Percentiles rank a stretch among this genome's conserved stretches.
Conservation (phyloP, 2,797 vertebrate genomes). For the Crocidura indochinensis region DNA sequence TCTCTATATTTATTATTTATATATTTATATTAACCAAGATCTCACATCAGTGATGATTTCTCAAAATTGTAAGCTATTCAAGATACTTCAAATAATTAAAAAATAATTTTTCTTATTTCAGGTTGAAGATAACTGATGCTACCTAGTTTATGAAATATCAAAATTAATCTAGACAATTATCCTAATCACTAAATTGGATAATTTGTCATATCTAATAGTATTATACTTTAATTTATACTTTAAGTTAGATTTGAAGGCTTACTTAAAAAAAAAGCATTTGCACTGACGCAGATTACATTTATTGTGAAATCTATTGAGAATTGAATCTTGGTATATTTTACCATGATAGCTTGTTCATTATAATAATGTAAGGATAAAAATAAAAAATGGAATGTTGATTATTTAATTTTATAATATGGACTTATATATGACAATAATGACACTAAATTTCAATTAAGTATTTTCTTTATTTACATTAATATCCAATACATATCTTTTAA, state of each 20-base stretch:
- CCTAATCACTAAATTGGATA: constrained; percentile 8
- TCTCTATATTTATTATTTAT: not conserved
- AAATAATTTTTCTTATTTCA: not conserved
- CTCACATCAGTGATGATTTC: not conserved
- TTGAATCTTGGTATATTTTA: not conserved
- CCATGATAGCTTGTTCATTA: not conserved
- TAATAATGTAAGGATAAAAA: not conserved
- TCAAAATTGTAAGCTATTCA: constrained; percentile 8
- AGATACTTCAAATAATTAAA: constrained; percentile 28
- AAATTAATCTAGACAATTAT: not conserved
- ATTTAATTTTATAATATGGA: not conserved
- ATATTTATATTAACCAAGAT: constrained; percentile 22
- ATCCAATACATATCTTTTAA: constrained; percentile 29
- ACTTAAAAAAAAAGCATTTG: not conserved
- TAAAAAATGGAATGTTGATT: not conserved
- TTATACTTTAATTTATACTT: not conserved
- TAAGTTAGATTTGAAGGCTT: not conserved
- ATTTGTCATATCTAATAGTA: not conserved
- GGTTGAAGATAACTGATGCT: constrained; percentile 34
- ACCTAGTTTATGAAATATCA: constrained; percentile 16
- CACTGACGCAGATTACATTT: not conserved
- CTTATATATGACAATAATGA: not conserved
- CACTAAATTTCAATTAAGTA: not conserved
- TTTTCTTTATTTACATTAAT: not conserved
- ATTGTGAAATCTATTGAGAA: not conserved